Base-by-base conservation (phyloP, 2,888 invertebrate genomes). In the Drosophila mulleri region DNA sequence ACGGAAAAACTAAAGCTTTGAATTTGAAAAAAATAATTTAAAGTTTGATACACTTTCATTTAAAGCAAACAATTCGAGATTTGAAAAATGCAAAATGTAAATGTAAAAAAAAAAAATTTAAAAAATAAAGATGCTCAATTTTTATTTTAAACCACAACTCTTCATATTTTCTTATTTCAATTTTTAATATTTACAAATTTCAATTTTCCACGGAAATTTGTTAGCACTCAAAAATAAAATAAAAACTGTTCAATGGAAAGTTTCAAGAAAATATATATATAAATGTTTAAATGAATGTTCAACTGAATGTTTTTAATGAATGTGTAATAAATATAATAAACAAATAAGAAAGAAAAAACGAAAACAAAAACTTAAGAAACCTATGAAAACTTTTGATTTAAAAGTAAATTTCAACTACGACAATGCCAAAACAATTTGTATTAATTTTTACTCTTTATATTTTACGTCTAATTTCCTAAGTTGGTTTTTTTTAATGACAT, bases 401-500 rank as follows among this genome's bases (percentile, higher is more conserved):
- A 26, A 37, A 37, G 18, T 29, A 32, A 41, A 47, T 16, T 48
- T 54, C 39, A 54, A 74, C 60, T 65, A 70, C 53, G 56, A 65
- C 58, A 78, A 77, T 78, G 78, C 78, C 78, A 77, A 50, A 78
- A 78, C 71, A 65, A 73, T 53, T 73, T 73, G 59, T 67, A 70
- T 57, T 75, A 56, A 39, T 61, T 66, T 48, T 20, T 57, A 32
- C 48, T 32, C 29, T n/a, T 3, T 53, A 57, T 2, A 54, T 56
- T 63, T 7, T 60, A 57, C 11, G 26, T 37, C 7, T 54, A 39
- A 41, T 54, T 26, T n/a, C 20, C 32, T 57, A 18, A 47, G 50
- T 60, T 26, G 26, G 53, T 54, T 32, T 20, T 53, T 61, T 63
- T 71, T 59, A 60, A 52, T 45, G 42, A 67, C 42, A 64, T 70